A percentile compares a stretch with the other conserved stretches of the same genome.
These are phyloP conservation scores for Micronisus gabar DNA, from an alignment of 2,113 vertebrate genomes.

Conservation along the genomic window DNA sequence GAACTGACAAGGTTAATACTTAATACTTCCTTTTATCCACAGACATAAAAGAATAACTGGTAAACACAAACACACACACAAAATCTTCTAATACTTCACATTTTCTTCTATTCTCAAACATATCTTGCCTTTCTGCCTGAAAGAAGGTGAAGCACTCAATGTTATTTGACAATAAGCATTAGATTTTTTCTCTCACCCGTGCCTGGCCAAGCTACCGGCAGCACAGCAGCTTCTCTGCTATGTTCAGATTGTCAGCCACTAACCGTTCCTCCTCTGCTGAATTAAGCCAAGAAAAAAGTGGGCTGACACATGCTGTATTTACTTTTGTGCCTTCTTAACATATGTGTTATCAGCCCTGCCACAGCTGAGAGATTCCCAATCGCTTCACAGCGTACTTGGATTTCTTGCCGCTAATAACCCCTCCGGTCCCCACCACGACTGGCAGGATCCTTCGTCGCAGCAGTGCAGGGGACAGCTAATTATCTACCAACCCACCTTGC, in stretches of 20 bases:
- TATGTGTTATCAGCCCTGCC: slow-evolving; percentile 60
- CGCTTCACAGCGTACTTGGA: slow-evolving; percentile 4
- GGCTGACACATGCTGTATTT: neutral
- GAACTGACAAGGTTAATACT: neutral
- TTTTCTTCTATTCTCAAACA: neutral
- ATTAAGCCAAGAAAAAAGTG: neutral
- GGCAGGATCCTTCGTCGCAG: slow-evolving; percentile 30
- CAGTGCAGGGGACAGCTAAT: slow-evolving; percentile 68
- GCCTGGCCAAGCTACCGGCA: neutral
- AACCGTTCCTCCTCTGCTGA: neutral
- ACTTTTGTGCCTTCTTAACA: neutral
- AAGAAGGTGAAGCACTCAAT: fast-evolving
- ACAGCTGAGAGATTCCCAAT: slow-evolving; percentile 53
- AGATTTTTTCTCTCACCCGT: neutral
- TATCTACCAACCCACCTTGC: slow-evolving; percentile 81
- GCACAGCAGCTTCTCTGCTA: neutral
- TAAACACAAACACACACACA: neutral
- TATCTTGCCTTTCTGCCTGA: neutral
- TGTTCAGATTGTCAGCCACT: neutral
- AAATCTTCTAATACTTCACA: neutral
- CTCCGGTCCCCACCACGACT: neutral
- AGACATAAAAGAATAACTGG: neutral
- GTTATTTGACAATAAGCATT: neutral
- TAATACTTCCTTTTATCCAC: neutral
- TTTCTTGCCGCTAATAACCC: slow-evolving; percentile 61